Percentiles rank a stretch among this genome's conserved stretches.
These are phyloP conservation scores for Isotomurus palustris DNA, from an alignment of 2,888 invertebrate genomes.

Conservation along the genomic window DNA sequence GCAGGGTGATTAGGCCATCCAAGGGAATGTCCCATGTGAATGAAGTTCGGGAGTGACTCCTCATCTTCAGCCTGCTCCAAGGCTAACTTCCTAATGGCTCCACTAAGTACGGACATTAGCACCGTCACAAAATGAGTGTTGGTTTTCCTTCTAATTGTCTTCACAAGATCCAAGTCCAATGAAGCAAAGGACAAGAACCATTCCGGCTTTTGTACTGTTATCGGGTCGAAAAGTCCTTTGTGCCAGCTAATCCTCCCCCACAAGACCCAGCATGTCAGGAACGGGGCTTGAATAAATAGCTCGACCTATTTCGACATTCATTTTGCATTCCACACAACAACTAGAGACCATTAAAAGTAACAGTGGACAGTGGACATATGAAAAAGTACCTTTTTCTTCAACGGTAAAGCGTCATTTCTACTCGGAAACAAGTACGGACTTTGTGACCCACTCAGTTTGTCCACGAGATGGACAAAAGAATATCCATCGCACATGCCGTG, in stretches of 20 bases:
- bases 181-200: constrained; percentile 34
- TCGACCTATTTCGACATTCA: too few species aligned
- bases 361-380: background rate
- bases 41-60: constrained; percentile 21
- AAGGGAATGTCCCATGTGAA: constrained; percentile 33
- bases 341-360: too few species aligned
- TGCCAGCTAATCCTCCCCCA: constrained; percentile 17
- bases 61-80: constrained; percentile 11
- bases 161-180: constrained; percentile 21
- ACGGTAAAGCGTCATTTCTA: constrained; percentile 1
- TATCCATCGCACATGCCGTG: constrained; percentile 28
- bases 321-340: background rate
- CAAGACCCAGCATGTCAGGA: too few species aligned
- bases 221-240: constrained; percentile 29
- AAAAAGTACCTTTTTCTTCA: constrained; percentile 12
- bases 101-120: constrained; percentile 33
- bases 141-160: constrained; percentile 25
- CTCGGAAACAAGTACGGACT: constrained; percentile 26
- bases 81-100: constrained; percentile 26
- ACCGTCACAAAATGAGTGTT: constrained; percentile 35
- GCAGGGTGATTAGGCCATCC: constrained; percentile 36
- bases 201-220: constrained; percentile 15
- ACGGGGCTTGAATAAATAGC: too few species aligned
- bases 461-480: constrained; percentile 29
- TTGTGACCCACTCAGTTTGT: constrained; percentile 20